Evolutionary conservation across 2,888 invertebrate species (phyloP), one percentile per base, ranked within the genome.

Genomic region (Bombyx huttoni): DNA sequence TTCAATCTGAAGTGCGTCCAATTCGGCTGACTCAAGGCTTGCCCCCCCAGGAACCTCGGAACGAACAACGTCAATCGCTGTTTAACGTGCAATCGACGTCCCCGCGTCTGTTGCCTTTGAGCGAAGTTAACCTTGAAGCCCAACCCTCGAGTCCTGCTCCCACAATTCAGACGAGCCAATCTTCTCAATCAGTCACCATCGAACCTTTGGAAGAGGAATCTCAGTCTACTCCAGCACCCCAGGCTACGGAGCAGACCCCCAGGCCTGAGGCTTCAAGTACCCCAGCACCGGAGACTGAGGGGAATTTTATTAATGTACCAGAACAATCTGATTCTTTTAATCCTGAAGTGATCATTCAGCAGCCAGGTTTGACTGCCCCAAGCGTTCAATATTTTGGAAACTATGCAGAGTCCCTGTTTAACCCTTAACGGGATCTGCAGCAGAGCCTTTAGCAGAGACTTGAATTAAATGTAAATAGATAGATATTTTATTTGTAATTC

Each of bases 311-410:
- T 12, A 40, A 40, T 40, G 40, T 40, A 40, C 40, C 40, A 7
- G 40, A 40, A 3, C 40, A 40, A 12, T 8, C 59, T 3, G 65
- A 67, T 46, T 50, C 56, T 2, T 64, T 63, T 52, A 47, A 52
- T n/a, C 67, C 60, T 13, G 58, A 60, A 7, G 48, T 57, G 12
- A 24, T 58, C 3, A 51, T 56, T 12, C 52, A 52, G 47, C 58
- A 56, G 0, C 56, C 60, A 8, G 59, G 58, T 34, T 52, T 54
- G 6, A 62, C 49, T 7, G 49, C 40, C 13, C 40, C 40, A 13
- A 24, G 45, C 8, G 73, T 82, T 7, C 84, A 83, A 53, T 84
- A 79, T 55, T 81, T 76, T 52, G 83, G 83, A 0, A 81, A 81
- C 56, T 81, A 68, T 33, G 81, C 84, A 0, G 71, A 76, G 8